Percentiles rank a stretch among this genome's conserved stretches.
phyloP scores from a whole-genome alignment of 1,140 invertebrate genomes.

The Condylostylus longicornis region DNA sequence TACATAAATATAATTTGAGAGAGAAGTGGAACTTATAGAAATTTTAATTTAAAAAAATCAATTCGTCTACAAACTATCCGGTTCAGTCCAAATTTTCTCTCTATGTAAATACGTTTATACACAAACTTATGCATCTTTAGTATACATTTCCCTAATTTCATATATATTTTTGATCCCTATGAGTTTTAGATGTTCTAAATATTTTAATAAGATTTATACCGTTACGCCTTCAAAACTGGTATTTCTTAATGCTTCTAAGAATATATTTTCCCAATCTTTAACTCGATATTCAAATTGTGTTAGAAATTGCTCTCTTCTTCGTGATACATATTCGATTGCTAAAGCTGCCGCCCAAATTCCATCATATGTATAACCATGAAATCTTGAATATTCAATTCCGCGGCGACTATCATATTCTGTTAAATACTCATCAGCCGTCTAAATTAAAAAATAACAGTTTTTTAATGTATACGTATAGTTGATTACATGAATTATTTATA shows the following conservation, averaged over 20 bases:
- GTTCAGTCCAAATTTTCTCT: too few relatives aligned
- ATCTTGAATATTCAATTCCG: conserved; percentile 73
- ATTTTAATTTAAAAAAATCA: too few relatives aligned
- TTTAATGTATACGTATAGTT: neutral
- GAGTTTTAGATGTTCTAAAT: too few relatives aligned
- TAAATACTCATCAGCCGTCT: conserved; percentile 82
- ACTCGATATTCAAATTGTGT: conserved; percentile 66
- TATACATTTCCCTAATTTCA: neutral
- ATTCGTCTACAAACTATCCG: too few relatives aligned
- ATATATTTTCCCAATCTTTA: conserved; percentile 71
- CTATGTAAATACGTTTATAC: too few relatives aligned
- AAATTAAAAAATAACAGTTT: conserved; percentile 12
- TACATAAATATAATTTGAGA: too few relatives aligned
- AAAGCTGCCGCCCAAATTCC: conserved; percentile 90
- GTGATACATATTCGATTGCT: conserved; percentile 74
- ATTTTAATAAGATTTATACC: conserved; percentile 33
- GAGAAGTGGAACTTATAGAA: too few relatives aligned
- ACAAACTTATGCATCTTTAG: too few relatives aligned
- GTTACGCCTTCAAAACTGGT: conserved; percentile 90
- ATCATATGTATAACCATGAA: conserved; percentile 95
- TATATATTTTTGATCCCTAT: too few relatives aligned
- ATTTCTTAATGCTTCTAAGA: conserved; percentile 73
- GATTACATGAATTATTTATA: too few relatives aligned
- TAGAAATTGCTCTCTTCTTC: conserved; percentile 47
- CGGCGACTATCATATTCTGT: conserved; percentile 66